These are phyloP conservation scores for Scaptomyza pallida DNA, from an alignment of 1,140 invertebrate genomes.

Conservation along the genomic window DNA sequence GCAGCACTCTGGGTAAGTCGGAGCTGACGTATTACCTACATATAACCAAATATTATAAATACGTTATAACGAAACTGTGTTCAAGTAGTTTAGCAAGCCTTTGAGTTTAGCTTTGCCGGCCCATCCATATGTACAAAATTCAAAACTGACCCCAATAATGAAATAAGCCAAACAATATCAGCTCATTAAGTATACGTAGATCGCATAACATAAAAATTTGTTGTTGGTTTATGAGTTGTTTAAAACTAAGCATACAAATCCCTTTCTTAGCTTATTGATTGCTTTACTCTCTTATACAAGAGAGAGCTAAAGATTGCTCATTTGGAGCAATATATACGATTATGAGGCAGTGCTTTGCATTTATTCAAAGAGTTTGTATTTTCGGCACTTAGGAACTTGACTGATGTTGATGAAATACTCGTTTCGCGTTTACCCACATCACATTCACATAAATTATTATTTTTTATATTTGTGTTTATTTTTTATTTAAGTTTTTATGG, in stretches of 20 bases:
- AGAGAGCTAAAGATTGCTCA: background rate
- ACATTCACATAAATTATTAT: constrained; percentile 12
- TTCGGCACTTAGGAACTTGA: constrained; percentile 22
- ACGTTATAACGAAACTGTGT: constrained; percentile 64
- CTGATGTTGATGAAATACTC: constrained; percentile 13
- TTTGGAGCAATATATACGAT: background rate
- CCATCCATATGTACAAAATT: constrained; percentile 43
- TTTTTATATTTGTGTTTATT: constrained; percentile 8
- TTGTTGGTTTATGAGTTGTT: background rate
- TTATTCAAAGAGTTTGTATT: constrained; percentile 7
- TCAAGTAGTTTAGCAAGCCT: constrained; percentile 76
- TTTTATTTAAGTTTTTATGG: constrained; percentile 19
- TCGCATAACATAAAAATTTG: background rate
- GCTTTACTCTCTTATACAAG: background rate
- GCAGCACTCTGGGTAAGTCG: constrained; percentile 75
- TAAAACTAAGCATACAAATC: background rate
- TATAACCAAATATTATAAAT: constrained; percentile 47
- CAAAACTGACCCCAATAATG: constrained; percentile 28
- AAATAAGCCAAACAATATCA: constrained; percentile 11
- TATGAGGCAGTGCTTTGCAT: constrained; percentile 1
- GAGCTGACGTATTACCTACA: constrained; percentile 60
- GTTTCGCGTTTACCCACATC: constrained; percentile 8
- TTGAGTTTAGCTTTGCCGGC: constrained; percentile 72
- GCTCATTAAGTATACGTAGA: constrained; percentile 5
- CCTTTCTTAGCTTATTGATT: background rate